Conservation (phyloP, 2,888 invertebrate genomes). For the Diplazon laetatorius region DNA sequence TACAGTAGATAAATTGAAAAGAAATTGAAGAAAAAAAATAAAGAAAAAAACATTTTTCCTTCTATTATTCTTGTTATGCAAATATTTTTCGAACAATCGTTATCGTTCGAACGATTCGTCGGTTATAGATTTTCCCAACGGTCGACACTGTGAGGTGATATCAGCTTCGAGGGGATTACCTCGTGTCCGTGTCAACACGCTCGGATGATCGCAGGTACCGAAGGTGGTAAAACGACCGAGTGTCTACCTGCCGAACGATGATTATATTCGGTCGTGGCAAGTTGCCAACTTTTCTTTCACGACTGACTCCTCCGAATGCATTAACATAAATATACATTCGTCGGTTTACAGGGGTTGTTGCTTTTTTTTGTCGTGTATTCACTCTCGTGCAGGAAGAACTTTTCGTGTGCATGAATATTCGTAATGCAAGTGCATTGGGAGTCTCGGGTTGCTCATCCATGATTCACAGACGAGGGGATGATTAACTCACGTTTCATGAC, state of each 20-base stretch:
- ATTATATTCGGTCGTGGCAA: slow-evolving; percentile 12
- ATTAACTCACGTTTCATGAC: not conserved
- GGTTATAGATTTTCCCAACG: too few relatives aligned
- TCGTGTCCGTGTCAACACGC: too few relatives aligned
- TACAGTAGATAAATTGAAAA: not conserved
- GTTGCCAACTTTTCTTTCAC: slow-evolving; percentile 2
- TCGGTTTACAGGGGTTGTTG: too few relatives aligned
- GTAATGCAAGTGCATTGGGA: slow-evolving; percentile 7
- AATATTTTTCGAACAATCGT: not conserved
- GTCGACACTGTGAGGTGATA: slow-evolving; percentile 20
- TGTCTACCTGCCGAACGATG: slow-evolving; percentile 30
- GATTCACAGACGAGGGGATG: not conserved
- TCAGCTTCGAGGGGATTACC: too few relatives aligned
- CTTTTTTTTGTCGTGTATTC: too few relatives aligned
- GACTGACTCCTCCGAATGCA: too few relatives aligned
- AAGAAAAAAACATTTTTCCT: slow-evolving; percentile 1
- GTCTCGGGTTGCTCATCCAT: not conserved
- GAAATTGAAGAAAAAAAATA: not conserved
- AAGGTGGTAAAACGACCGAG: too few relatives aligned
- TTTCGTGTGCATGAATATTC: not conserved
- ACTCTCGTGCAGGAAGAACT: not conserved
- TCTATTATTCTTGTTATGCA: slow-evolving; percentile 30
- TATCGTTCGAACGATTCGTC: slow-evolving; percentile 14
- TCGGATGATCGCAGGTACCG: too few relatives aligned
- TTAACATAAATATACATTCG: too few relatives aligned